Conservation (phyloP, 2,113 vertebrate genomes). For the Heterotis niloticus region DNA sequence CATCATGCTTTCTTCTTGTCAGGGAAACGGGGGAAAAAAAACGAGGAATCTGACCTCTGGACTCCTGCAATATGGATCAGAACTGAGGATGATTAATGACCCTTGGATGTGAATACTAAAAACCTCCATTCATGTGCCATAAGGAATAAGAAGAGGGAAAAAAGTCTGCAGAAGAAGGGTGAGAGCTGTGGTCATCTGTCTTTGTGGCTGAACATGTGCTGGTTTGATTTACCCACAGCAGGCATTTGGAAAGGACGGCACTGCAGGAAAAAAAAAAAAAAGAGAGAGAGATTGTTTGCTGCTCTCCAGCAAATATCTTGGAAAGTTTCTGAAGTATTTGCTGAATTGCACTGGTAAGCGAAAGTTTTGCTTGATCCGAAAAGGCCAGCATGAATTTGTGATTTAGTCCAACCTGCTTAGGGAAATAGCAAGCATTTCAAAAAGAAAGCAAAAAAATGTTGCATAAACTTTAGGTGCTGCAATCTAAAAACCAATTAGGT, state of each 20-base stretch:
- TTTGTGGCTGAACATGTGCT: not conserved
- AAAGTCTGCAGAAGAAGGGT: constrained; percentile 13
- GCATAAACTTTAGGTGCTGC: no score
- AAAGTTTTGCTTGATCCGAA: not conserved
- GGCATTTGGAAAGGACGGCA: not conserved
- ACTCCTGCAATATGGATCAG: constrained; percentile 6
- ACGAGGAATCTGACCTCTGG: constrained; percentile 2
- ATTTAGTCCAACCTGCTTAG: no score
- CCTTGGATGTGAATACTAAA: constrained; percentile 19
- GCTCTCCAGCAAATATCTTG: not conserved
- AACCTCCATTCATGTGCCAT: constrained; percentile 18
- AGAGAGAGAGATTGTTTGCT: not conserved
- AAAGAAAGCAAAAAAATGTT: no score
- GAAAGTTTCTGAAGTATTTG: no score
- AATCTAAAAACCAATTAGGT: no score
- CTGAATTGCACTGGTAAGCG: not conserved
- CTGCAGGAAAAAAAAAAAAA: not conserved
- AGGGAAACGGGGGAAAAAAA: not conserved
- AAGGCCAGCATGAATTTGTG: no score
- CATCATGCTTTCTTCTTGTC: constrained; percentile 6
- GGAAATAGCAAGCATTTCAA: no score
- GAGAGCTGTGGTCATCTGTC: constrained; percentile 18
- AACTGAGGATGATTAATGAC: constrained; percentile 19
- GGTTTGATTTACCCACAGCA: constrained; percentile 9
- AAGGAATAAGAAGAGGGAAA: constrained; percentile 16